Conservation (phyloP, 2,113 vertebrate genomes). For the Piprites chloris region DNA sequence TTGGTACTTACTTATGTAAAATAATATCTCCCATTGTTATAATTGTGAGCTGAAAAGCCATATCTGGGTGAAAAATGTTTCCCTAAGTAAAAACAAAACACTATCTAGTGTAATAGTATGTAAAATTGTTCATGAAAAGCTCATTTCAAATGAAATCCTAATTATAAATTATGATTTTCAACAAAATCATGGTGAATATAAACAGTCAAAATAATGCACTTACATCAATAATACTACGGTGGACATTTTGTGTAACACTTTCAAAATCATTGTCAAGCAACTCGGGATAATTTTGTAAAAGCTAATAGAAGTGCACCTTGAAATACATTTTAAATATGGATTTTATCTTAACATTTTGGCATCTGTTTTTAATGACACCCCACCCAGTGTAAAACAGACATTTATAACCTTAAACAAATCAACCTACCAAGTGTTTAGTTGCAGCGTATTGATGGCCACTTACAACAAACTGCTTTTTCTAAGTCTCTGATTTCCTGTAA, state of each 20-base stretch:
- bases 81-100: not conserved
- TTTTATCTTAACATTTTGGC: not conserved
- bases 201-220: not conserved
- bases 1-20: not conserved
- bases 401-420: not conserved
- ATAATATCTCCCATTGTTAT: not conserved
- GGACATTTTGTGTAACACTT: not conserved
- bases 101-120: not conserved
- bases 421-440: not conserved
- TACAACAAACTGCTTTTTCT: not conserved
- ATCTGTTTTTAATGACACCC: not conserved
- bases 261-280: not conserved
- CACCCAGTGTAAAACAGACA: not conserved
- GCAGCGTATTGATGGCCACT: not conserved
- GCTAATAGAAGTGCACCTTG: not conserved
- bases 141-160: not conserved
- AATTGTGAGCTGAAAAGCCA: not conserved
- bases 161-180: not conserved
- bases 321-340: not conserved
- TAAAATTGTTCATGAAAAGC: not conserved
- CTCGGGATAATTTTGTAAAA: not conserved
- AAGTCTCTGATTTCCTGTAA: not conserved
- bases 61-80: not conserved
- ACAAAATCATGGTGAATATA: not conserved
- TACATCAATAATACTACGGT: not conserved